Evolutionary conservation across 2,888 invertebrate genomes (phyloP).

Genomic region (Euplagia quadripunctaria): DNA sequence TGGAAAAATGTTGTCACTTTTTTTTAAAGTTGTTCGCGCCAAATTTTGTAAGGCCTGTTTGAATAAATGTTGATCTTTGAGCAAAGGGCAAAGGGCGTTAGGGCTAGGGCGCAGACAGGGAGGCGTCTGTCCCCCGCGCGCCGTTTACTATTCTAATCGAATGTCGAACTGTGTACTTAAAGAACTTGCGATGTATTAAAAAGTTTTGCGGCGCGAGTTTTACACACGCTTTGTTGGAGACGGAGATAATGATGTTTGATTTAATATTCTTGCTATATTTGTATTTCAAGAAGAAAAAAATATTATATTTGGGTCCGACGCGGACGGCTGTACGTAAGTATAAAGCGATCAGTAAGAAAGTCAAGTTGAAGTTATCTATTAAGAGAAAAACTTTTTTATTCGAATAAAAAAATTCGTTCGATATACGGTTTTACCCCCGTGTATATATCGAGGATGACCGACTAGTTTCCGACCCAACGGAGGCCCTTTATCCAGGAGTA

Average conservation of each 20-base stretch:
- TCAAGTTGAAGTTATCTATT: too few species aligned
- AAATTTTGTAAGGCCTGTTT: constrained; percentile 34
- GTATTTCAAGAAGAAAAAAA: too few species aligned
- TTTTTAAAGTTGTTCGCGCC: constrained; percentile 27
- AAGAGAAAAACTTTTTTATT: too few species aligned
- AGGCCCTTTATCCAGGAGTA: too few species aligned
- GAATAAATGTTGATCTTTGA: constrained; percentile 57
- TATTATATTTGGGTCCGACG: too few species aligned
- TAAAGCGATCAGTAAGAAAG: too few species aligned
- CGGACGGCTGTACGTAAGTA: too few species aligned
- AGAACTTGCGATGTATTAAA: constrained; percentile 45
- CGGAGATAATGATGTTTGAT: constrained; percentile 9
- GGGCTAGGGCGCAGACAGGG: constrained; percentile 61
- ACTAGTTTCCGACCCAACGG: too few species aligned
- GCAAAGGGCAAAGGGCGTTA: constrained; percentile 66
- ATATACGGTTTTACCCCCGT: too few species aligned
- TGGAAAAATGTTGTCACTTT: not conserved
- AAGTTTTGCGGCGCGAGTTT: constrained; percentile 32
- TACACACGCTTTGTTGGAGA: constrained; percentile 4
- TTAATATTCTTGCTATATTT: not conserved
- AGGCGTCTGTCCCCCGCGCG: constrained; percentile 56
- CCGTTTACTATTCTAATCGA: constrained; percentile 66
- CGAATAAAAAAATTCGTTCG: too few species aligned
- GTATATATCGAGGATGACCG: too few species aligned
- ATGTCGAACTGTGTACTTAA: constrained; percentile 47